Percentiles rank a stretch among this genome's conserved stretches.
phyloP scores from a whole-genome alignment of 2,888 invertebrate genomes.

The Xiphydria camelus region DNA sequence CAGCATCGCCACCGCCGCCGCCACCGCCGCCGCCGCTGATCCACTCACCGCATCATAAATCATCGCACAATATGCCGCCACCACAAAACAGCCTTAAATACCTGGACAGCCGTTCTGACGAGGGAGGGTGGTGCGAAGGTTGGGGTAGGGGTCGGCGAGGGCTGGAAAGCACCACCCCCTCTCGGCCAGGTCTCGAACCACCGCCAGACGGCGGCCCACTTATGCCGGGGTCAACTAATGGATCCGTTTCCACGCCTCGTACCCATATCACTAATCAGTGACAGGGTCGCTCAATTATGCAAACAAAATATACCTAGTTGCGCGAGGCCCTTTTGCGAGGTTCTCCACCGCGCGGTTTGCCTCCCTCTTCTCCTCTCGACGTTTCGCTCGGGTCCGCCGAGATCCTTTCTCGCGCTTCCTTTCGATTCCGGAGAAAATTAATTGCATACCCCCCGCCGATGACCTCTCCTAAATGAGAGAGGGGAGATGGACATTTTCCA shows the following conservation, averaged over 20 bases:
- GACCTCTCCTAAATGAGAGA: no score
- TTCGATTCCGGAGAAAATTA: no score
- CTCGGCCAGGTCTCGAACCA: no score
- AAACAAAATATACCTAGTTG: conserved; percentile 16
- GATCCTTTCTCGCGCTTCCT: no score
- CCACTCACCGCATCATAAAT: conserved; percentile 26
- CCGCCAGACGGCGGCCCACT: conserved; percentile 21
- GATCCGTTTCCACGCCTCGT: conserved; percentile 22
- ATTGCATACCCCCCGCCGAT: no score
- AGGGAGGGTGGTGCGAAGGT: neutral
- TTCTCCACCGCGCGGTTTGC: no score
- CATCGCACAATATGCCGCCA: conserved; percentile 27
- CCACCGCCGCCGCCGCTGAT: neutral
- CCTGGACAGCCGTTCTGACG: conserved; percentile 14
- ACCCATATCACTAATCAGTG: conserved; percentile 2
- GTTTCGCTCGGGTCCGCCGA: no score
- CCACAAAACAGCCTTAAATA: conserved; percentile 32
- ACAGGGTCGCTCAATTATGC: conserved; percentile 24
- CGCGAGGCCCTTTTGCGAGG: neutral
- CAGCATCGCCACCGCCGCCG: neutral
- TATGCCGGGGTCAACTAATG: conserved; percentile 24
- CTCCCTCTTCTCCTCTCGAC: neutral
- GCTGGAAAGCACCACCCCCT: conserved; percentile 7
- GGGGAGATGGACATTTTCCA: no score
- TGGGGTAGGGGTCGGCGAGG: conserved; percentile 6